Base-by-base conservation (phyloP, 2,797 vertebrate genomes). In the Sparus aurata region DNA sequence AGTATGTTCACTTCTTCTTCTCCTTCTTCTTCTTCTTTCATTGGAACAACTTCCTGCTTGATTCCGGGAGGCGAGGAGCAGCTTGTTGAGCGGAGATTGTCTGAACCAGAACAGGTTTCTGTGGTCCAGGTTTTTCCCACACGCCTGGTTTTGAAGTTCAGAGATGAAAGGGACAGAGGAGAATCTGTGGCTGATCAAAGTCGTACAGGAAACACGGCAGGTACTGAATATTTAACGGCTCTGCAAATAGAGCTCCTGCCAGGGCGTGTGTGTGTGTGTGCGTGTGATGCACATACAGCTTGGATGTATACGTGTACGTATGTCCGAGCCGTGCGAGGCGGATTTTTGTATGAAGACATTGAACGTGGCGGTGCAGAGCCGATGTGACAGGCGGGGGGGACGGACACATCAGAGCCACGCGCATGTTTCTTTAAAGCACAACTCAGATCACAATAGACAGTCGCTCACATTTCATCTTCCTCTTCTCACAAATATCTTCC, bases 151-250 rank as follows among this genome's bases (percentile, higher is more conserved):
- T 94, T 94, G 94, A 94, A 92, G 93, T 92, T 89, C 69, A 80
- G 81, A 94, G 91, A 95, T 94, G 89, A 94, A 95, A 94, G 93
- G 72, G 89, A 84, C 85, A 80, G 83, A 87, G 90, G 76, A 20
- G 83, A 92, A 94, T 92, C 89, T 88, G 84, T 82, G 86, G 78
- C 80, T 92, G 93, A 95, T 95, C 93, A 95, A 95, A 95, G 94
- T 91, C 86, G 5, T 64, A 77, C 85, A 86, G 91, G 68, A 87
- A 93, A 92, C 90, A 88, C 84, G 88, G 90, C 87, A 92, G 90
- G 86, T 89, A 46, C 85, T 93, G 92, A 93, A 93, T 94, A 94
- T 93, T 93, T 92, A 90, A 93, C 50, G 85, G 25, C 59, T 66
- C 63, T 66, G 90, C 84, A 90, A 89, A 88, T 82, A 91, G 69